Conservation (phyloP, 2,113 vertebrate species). For the Pedetes capensis region DNA sequence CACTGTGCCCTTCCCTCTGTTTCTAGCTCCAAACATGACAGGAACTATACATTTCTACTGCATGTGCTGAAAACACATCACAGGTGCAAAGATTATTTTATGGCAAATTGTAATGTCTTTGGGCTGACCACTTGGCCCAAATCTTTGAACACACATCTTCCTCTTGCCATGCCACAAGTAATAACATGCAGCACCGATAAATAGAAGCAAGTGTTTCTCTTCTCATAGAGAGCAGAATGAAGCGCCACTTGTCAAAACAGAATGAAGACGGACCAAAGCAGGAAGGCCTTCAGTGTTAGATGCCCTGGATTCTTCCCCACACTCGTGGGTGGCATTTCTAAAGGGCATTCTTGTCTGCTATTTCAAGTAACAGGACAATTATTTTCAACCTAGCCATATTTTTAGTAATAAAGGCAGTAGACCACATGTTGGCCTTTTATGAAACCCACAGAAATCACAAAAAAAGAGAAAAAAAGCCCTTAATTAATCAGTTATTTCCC, state of each 20-base stretch:
- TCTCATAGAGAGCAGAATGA: not conserved
- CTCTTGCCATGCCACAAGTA: not conserved
- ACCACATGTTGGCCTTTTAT: not conserved
- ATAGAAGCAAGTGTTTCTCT: not conserved
- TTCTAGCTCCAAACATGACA: not conserved
- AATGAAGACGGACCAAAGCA: not conserved
- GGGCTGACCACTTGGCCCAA: not conserved
- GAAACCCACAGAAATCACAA: not conserved
- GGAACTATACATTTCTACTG: not conserved
- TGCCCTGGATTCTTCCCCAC: not conserved
- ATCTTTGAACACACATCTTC: not conserved
- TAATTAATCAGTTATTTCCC: not conserved
- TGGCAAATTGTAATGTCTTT: too few species aligned
- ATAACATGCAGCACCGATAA: not conserved
- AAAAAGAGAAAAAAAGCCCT: not conserved
- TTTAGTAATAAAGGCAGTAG: not conserved
- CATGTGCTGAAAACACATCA: not conserved
- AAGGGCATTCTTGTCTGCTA: not conserved
- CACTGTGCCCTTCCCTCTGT: not conserved
- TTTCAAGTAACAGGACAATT: constrained; percentile 3
- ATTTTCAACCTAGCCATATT: not conserved
- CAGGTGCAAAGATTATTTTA: not conserved
- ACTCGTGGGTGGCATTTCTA: not conserved
- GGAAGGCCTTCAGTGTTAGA: not conserved
- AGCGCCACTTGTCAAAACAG: not conserved